A percentile compares a stretch with the other conserved stretches of the same genome.
These are phyloP conservation scores for Scaptomyza reducta DNA, from an alignment of 2,888 invertebrate genomes.

Conservation along the genomic window DNA sequence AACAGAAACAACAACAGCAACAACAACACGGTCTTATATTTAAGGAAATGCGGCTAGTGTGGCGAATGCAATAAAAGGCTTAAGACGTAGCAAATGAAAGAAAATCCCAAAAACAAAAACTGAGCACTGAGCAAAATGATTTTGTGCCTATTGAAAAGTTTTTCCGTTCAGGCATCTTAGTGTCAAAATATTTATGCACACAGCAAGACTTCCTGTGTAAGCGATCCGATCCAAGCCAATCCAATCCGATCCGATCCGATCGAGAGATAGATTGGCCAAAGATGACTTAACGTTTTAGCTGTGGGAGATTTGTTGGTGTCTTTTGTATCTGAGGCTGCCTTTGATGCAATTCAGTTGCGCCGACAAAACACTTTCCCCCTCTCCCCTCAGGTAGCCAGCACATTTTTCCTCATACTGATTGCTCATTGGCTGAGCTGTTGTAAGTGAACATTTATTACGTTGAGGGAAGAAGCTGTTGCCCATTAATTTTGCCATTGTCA, in stretches of 20 bases:
- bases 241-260: constrained; percentile 41
- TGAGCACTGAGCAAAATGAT: neutral
- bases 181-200: constrained; percentile 77
- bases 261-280: constrained; percentile 44
- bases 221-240: constrained; percentile 32
- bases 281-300: constrained; percentile 74
- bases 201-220: constrained; percentile 75
- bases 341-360: constrained; percentile 73
- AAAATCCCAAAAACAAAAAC: constrained; percentile 27
- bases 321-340: constrained; percentile 40
- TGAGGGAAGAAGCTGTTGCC: constrained; percentile 25
- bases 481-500: constrained; percentile 75
- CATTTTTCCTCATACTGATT: constrained; percentile 5
- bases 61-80: constrained; percentile 69
- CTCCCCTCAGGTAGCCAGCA: constrained; percentile 33
- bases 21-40: constrained; percentile 6
- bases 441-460: constrained; percentile 64
- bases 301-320: constrained; percentile 46
- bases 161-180: constrained; percentile 49
- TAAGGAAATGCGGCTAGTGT: constrained; percentile 65
- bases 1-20: constrained; percentile 9
- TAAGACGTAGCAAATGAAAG: constrained; percentile 51
- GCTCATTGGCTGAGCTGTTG: constrained; percentile 61
- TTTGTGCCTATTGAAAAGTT: constrained; percentile 11
- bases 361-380: constrained; percentile 75